These are phyloP conservation scores for Yponomeuta evonymella DNA, from an alignment of 2,888 invertebrate species.

Conservation along the genomic window DNA sequence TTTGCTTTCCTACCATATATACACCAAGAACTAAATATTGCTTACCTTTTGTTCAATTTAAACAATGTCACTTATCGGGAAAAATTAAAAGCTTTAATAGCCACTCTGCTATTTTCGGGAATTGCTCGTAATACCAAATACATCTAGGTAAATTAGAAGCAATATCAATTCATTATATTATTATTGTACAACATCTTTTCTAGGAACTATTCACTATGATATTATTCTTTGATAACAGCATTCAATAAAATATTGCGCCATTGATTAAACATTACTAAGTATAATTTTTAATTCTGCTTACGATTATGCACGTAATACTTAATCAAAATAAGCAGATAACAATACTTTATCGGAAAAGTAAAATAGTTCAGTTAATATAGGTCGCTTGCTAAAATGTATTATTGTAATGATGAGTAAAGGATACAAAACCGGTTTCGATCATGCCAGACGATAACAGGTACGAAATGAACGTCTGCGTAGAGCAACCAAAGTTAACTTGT, in stretches of 20 bases:
- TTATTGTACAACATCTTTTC: constrained; percentile 21
- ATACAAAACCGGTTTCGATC: too few relatives aligned
- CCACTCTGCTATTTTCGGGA: constrained; percentile 5
- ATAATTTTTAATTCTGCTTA: not conserved
- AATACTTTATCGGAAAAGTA: not conserved
- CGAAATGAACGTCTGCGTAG: too few relatives aligned
- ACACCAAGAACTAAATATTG: constrained; percentile 24
- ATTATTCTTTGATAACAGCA: constrained; percentile 1
- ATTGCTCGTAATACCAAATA: not conserved
- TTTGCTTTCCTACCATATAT: constrained; percentile 17
- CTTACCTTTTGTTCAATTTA: constrained; percentile 20
- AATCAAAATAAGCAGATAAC: not conserved
- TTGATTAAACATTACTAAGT: not conserved
- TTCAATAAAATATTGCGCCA: not conserved
- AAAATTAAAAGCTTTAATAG: constrained; percentile 4
- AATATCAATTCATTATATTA: constrained; percentile 17
- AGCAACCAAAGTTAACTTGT: too few relatives aligned
- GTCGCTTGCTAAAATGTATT: too few relatives aligned
- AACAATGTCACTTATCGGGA: constrained; percentile 11
- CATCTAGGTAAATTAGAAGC: constrained; percentile 13
- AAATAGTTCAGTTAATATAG: too few relatives aligned
- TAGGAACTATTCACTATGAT: constrained; percentile 19
- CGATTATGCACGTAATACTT: not conserved
- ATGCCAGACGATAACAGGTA: too few relatives aligned
- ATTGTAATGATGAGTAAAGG: too few relatives aligned